Percentiles rank a stretch among this genome's conserved stretches.
These are phyloP conservation scores for Python bivittatus DNA, from an alignment of 2,113 vertebrate species.

Conservation along the genomic window DNA sequence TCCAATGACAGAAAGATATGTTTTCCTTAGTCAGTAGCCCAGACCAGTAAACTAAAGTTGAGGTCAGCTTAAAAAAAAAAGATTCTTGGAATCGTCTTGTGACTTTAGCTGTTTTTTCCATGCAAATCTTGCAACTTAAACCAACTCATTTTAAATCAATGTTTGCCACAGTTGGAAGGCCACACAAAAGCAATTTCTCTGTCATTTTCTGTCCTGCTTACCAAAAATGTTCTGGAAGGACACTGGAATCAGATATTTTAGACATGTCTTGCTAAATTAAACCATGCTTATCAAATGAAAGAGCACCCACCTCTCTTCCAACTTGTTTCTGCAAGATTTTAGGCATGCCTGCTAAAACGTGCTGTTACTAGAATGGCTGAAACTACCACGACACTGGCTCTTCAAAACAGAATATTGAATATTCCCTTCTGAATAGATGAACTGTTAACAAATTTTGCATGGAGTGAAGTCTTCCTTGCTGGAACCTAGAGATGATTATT, in stretches of 20 bases:
- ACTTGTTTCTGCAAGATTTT: conserved; percentile 61
- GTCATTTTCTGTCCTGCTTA: neutral
- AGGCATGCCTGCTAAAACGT: conserved; percentile 73
- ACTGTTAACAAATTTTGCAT: conserved; percentile 62
- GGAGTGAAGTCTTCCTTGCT: conserved; percentile 50
- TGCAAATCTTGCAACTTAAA: neutral
- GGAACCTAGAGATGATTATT: conserved; percentile 13
- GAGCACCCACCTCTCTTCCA: conserved; percentile 48
- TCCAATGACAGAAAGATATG: conserved; percentile 40
- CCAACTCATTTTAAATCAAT: neutral
- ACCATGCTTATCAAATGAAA: conserved; percentile 7
- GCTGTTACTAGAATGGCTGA: conserved; percentile 67
- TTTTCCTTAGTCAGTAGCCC: conserved; percentile 39
- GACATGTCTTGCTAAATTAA: neutral
- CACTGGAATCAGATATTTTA: neutral
- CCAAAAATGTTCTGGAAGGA: neutral
- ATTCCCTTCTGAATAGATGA: conserved; percentile 69
- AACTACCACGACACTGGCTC: conserved; percentile 64
- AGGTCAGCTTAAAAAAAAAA: neutral
- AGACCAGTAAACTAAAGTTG: conserved; percentile 21
- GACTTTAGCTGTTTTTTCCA: neutral
- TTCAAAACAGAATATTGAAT: conserved; percentile 69
- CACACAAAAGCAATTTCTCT: conserved; percentile 16
- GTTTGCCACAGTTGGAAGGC: neutral
- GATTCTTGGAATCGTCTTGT: neutral